Evolutionary conservation across 2,113 vertebrate genomes (phyloP).

Genomic region (Anser cygnoides): DNA sequence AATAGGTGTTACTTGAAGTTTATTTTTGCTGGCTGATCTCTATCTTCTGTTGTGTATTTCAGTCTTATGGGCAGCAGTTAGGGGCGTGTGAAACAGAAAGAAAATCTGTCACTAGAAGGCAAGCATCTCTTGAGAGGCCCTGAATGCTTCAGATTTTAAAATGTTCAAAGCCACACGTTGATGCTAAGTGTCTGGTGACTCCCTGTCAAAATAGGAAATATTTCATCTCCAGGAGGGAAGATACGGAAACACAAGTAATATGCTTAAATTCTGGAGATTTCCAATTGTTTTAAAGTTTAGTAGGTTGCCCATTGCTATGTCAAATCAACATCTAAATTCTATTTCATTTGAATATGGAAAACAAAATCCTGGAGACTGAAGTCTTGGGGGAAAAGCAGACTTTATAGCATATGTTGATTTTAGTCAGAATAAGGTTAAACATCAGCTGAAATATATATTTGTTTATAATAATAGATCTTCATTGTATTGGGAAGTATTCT

Average conservation of each 20-base stretch:
- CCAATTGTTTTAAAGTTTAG: neutral
- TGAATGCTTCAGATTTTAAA: neutral
- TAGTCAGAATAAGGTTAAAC: neutral
- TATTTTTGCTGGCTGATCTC: neutral
- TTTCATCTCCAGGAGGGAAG: neutral
- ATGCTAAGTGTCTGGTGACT: neutral
- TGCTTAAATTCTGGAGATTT: neutral
- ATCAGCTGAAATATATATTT: neutral
- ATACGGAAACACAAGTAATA: neutral
- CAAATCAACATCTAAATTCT: neutral
- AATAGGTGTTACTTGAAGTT: neutral
- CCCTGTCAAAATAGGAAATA: neutral
- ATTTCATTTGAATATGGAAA: neutral
- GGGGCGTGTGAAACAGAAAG: neutral
- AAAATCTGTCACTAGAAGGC: neutral
- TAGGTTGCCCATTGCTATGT: neutral
- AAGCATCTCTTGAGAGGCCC: neutral
- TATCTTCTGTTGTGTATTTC: neutral
- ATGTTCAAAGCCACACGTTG: neutral
- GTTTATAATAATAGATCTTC: neutral
- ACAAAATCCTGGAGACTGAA: neutral
- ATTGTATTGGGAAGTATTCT: neutral
- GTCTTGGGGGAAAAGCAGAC: neutral
- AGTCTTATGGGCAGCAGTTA: neutral
- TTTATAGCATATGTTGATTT: neutral